Conservation (phyloP, 2,797 vertebrate genomes). For the Bovichtus variegatus region DNA sequence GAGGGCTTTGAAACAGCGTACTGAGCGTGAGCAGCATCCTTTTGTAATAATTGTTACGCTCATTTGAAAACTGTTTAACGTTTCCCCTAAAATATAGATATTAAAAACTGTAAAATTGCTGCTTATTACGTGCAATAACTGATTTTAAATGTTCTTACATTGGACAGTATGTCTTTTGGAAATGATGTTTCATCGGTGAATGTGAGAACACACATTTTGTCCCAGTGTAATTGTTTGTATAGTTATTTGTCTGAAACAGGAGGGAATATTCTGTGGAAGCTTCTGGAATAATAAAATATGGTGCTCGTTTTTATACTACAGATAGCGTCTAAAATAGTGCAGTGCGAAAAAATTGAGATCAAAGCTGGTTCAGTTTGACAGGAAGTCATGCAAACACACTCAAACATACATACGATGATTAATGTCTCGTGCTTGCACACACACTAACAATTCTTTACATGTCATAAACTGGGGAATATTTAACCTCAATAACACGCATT, state of each 20-base stretch:
- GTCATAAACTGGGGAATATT: conserved; percentile 18
- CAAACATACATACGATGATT: conserved; percentile 17
- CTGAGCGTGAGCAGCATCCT: not conserved
- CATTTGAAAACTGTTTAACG: not conserved
- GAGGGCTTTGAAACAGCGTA: conserved; percentile 30
- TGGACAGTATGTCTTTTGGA: not conserved
- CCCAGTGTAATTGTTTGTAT: not conserved
- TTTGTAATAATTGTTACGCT: not conserved
- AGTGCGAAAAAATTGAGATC: conserved; percentile 39
- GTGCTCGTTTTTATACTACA: conserved; percentile 26
- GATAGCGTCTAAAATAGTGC: conserved; percentile 28
- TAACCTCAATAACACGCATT: conserved; percentile 26
- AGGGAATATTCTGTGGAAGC: conserved; percentile 18
- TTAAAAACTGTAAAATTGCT: not conserved
- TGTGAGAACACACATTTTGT: not conserved
- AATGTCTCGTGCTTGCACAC: conserved; percentile 13
- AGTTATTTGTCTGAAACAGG: not conserved
- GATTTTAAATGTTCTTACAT: not conserved
- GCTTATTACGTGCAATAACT: not conserved
- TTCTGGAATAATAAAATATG: not conserved
- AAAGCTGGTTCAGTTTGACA: conserved; percentile 63
- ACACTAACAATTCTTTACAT: conserved; percentile 15
- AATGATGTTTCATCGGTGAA: not conserved
- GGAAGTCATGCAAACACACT: conserved; percentile 47
- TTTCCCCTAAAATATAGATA: not conserved